These are phyloP conservation scores for Poicephalus meyeri DNA, from an alignment of 2,113 vertebrate genomes.

Conservation along the genomic window DNA sequence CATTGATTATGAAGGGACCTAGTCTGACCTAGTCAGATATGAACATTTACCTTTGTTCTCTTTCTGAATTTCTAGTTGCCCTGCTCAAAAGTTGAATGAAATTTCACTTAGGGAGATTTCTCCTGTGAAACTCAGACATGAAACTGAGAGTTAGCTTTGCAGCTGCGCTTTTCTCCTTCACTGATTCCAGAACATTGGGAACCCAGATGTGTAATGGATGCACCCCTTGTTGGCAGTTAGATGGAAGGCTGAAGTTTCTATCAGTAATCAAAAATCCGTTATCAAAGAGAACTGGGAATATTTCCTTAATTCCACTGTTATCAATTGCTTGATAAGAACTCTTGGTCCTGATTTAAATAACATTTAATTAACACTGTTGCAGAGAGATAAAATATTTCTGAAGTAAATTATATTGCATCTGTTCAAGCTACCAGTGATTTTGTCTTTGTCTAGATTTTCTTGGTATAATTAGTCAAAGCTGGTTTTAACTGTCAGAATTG, in stretches of 20 bases:
- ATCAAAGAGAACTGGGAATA: constrained; percentile 1
- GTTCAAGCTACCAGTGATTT: neutral
- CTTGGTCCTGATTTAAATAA: constrained; percentile 12
- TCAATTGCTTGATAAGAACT: constrained; percentile 1
- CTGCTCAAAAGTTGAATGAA: neutral
- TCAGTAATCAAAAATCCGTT: constrained; percentile 38
- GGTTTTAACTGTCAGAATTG: neutral
- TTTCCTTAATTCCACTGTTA: constrained; percentile 14
- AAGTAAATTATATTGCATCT: constrained; percentile 11
- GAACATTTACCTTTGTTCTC: neutral
- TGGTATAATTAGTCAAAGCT: neutral
- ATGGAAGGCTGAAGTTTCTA: neutral
- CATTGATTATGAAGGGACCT: neutral
- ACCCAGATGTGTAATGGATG: neutral
- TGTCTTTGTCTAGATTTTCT: neutral
- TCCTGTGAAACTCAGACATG: neutral
- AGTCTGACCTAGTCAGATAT: neutral
- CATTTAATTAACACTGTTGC: constrained; percentile 21
- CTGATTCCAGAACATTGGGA: neutral
- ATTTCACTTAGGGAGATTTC: neutral
- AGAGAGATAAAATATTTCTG: constrained; percentile 5
- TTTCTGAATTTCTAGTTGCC: neutral
- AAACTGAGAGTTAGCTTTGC: neutral
- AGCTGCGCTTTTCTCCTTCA: neutral
- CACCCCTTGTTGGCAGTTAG: neutral